Evolutionary conservation across 2,797 vertebrate genomes (phyloP), one percentile per base, ranked within the genome.

Genomic region (Gymnoscopelus braueri): DNA sequence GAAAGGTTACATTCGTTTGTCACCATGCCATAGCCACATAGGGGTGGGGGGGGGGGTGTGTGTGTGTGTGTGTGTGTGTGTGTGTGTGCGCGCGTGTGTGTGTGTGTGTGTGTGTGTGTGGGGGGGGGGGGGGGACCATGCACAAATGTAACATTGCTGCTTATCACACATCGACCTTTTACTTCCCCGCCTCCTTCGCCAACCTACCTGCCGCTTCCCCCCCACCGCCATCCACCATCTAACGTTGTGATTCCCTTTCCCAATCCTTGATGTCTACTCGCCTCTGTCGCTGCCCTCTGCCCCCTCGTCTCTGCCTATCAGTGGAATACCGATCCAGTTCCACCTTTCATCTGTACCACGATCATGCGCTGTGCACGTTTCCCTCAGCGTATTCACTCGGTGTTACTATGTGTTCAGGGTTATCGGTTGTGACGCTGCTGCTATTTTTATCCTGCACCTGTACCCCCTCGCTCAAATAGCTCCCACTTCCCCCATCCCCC

Each of bases 291-390:
- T 12, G 9, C 8, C 24, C 49, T 24, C 53, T 62, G 26, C 15
- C 4, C 35, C 51, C 53, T 65, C 29, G 51, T 63, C 60, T 74
- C 10, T 7, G 49, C 35, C 56, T 75, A 54, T 26, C 70, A 65
- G 75, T 72, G 52, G 70, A 55, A 39, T 19, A 2, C 12, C 23
- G 11, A 19, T 63, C 29, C 23, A 24, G 49, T 64, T 68, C 5
- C 26, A 23, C 14, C 15, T 32, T 35, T 51, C 23, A 15, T 13
- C 14, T 67, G 13, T 9, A 49, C 23, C 35, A 29, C 39, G 2
- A 11, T 44, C 8, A 26, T n/a, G 2, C 35, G 26, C 5, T 9
- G 32, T 23, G 11, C 13, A 44, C 39, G 39, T 44, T 44, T 8
- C 39, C 39, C 39, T 10, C 8, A 3, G 8, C 8, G 39, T 44